Conservation (phyloP, 2,888 invertebrate species). For the Zaprionus lineosus region DNA sequence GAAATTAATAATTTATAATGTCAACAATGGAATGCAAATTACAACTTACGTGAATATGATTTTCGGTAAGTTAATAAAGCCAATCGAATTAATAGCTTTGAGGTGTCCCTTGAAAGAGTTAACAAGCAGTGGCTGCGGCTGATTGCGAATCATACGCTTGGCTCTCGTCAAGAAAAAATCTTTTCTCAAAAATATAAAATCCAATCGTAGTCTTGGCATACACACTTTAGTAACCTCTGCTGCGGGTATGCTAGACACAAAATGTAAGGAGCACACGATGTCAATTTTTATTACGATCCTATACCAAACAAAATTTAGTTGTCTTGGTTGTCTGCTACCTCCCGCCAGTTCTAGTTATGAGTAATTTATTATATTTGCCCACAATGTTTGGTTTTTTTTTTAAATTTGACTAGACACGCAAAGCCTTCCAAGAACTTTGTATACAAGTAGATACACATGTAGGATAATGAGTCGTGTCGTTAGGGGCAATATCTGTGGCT, state of each 20-base stretch:
- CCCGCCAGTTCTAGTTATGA: conserved; percentile 50
- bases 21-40: background rate
- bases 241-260: conserved; percentile 70
- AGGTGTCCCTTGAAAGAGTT: conserved; percentile 89
- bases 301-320: conserved; percentile 20
- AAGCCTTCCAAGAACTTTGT: conserved; percentile 30
- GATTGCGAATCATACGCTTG: conserved; percentile 85
- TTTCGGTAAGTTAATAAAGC: conserved; percentile 86
- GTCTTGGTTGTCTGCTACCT: conserved; percentile 20
- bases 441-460: conserved; percentile 51
- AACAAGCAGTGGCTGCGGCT: conserved; percentile 86
- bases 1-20: background rate
- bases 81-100: conserved; percentile 86
- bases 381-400: conserved; percentile 45
- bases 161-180: conserved; percentile 88
- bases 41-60: conserved; percentile 87
- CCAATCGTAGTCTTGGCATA: conserved; percentile 86
- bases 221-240: conserved; percentile 83
- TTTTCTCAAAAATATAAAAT: conserved; percentile 89
- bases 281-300: background rate
- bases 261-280: background rate
- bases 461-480: conserved; percentile 64
- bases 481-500: conserved; percentile 68
- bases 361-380: conserved; percentile 62
- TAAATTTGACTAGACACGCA: conserved; percentile 58